These are phyloP conservation scores for Abramis brama DNA, from an alignment of 2,113 vertebrate genomes.

Conservation along the genomic window DNA sequence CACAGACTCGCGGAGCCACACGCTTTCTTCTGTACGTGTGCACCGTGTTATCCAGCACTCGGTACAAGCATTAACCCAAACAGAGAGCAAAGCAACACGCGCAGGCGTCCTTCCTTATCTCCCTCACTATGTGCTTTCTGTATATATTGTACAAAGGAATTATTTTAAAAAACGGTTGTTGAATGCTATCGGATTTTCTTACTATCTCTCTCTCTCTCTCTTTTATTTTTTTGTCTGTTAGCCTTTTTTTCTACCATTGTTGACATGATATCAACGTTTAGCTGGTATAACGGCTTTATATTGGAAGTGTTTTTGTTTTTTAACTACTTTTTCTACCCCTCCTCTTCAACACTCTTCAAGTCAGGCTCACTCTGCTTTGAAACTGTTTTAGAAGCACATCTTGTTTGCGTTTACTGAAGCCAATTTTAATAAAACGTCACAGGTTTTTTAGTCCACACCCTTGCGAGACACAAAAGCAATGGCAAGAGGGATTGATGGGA, in stretches of 20 bases:
- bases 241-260: conserved; percentile 76
- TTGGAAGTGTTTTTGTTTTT: conserved; percentile 53
- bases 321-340: neutral
- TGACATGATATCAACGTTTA: conserved; percentile 76
- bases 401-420: neutral
- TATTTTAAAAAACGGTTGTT: conserved; percentile 85
- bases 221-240: conserved; percentile 64
- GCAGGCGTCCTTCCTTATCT: conserved; percentile 50
- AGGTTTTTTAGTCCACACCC: neutral
- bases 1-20: neutral
- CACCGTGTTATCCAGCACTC: conserved; percentile 54
- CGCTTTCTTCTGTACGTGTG: conserved; percentile 44
- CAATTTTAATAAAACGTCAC: neutral
- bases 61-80: conserved; percentile 56
- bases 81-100: conserved; percentile 45
- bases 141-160: conserved; percentile 97
- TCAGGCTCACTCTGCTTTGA: conserved; percentile 10
- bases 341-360: neutral
- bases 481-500: neutral
- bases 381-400: neutral
- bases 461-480: neutral
- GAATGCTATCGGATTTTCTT: conserved; percentile 71
- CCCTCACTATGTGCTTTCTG: conserved; percentile 76
- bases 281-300: conserved; percentile 70
- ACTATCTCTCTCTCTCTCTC: conserved; percentile 57